Evolutionary conservation across 2,113 vertebrate genomes (phyloP).

Genomic region (Nycticebus coucang): DNA sequence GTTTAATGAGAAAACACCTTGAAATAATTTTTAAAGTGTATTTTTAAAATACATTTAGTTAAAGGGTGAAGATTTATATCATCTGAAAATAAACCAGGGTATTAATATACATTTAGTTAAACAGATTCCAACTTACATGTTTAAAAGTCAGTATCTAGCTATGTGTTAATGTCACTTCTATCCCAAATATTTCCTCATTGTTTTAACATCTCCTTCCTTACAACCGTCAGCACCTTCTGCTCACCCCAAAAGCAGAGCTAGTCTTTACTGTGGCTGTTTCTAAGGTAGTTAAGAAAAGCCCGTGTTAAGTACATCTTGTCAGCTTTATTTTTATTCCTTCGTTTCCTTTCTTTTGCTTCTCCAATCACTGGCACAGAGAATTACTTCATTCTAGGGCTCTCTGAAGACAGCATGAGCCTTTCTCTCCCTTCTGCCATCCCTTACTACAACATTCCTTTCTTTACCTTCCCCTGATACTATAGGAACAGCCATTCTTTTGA

Average conservation of each 20-base stretch:
- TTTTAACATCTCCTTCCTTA: background rate
- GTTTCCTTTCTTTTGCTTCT: conserved; percentile 6
- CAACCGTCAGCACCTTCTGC: background rate
- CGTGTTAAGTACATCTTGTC: background rate
- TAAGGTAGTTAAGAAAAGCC: background rate
- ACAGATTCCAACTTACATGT: background rate
- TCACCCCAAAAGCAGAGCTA: background rate
- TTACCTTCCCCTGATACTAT: background rate
- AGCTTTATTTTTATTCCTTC: conserved; percentile 11
- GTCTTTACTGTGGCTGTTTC: background rate
- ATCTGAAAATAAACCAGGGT: background rate
- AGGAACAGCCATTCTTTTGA: background rate
- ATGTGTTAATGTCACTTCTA: background rate
- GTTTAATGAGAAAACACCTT: background rate
- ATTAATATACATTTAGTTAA: background rate
- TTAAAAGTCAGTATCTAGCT: background rate
- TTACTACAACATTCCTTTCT: conserved; percentile 16
- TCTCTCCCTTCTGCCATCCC: background rate
- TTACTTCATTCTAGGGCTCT: background rate
- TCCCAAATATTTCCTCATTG: background rate
- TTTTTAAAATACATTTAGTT: too few species aligned
- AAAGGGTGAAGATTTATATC: too few species aligned
- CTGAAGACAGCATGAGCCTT: background rate
- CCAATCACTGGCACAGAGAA: background rate
- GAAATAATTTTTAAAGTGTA: background rate